Conservation (phyloP, 2,113 vertebrate species). For the Phocoena phocoena region DNA sequence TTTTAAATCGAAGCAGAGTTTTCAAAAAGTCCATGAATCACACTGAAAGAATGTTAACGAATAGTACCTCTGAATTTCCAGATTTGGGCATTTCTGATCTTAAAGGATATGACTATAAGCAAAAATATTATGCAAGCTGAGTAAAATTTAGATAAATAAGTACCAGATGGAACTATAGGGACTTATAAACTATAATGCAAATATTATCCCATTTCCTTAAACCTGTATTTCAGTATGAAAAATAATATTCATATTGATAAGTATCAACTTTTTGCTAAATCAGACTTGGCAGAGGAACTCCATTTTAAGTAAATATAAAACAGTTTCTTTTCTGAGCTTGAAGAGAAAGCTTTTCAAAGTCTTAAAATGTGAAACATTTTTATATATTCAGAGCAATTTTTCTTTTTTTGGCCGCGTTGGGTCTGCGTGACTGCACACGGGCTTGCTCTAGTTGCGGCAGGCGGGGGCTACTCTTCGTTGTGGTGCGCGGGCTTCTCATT, state of each 20-base stretch:
- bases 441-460: no score
- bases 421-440: no score
- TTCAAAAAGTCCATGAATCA: constrained; percentile 82
- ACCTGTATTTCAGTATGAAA: constrained; percentile 84
- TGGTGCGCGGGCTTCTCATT: no score
- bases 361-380: constrained; percentile 61
- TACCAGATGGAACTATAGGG: constrained; percentile 84
- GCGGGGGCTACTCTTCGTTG: no score
- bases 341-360: constrained; percentile 66
- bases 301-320: constrained; percentile 79
- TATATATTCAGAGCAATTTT: constrained; percentile 53
- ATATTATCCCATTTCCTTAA: constrained; percentile 84
- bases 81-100: constrained; percentile 82
- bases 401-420: background rate
- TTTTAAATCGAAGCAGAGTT: constrained; percentile 86
- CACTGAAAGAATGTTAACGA: constrained; percentile 85
- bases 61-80: constrained; percentile 84
- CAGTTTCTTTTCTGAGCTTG: constrained; percentile 74
- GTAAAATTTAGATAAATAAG: constrained; percentile 85
- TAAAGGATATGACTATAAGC: constrained; percentile 81
- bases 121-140: constrained; percentile 84
- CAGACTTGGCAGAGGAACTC: constrained; percentile 72
- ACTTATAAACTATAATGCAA: constrained; percentile 83
- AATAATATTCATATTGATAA: constrained; percentile 83
- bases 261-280: constrained; percentile 80